Evolutionary conservation across 2,797 vertebrate species (phyloP).

Genomic region (Liparis tanakae): DNA sequence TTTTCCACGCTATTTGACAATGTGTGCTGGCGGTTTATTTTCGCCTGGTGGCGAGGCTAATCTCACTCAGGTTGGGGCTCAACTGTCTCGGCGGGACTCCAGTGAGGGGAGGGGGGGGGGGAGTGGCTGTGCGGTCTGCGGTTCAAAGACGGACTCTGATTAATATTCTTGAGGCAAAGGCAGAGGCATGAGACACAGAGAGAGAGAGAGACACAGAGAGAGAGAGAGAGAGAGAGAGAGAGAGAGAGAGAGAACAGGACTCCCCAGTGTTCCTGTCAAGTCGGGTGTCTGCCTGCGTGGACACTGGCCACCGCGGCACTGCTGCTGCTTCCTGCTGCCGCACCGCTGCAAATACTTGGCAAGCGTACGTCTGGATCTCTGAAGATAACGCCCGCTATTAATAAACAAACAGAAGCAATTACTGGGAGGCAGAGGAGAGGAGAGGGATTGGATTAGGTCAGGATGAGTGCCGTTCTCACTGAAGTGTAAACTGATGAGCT

Average conservation of each 20-base stretch:
- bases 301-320: conserved; percentile 32
- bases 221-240: conserved; percentile 12
- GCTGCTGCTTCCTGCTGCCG: conserved; percentile 6
- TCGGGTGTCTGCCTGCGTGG: conserved; percentile 65
- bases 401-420: conserved; percentile 88
- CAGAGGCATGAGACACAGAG: conserved; percentile 52
- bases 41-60: conserved; percentile 65
- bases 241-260: conserved; percentile 59
- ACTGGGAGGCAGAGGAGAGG: conserved; percentile 77
- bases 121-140: conserved; percentile 37
- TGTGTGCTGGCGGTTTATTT: conserved; percentile 59
- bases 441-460: conserved; percentile 81
- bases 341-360: conserved; percentile 75
- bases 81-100: conserved; percentile 60
- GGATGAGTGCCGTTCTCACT: conserved; percentile 73
- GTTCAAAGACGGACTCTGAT: conserved; percentile 78
- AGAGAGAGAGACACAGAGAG: conserved; percentile 21
- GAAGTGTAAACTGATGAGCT: conserved; percentile 82
- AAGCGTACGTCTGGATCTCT: conserved; percentile 85
- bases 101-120: conserved; percentile 28
- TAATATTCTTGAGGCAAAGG: conserved; percentile 77
- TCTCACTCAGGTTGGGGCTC: conserved; percentile 72
- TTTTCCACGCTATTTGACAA: conserved; percentile 74
- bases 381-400: conserved; percentile 86
- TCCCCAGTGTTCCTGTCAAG: conserved; percentile 81